These are phyloP conservation scores for Pentalonia nigronervosa DNA, from an alignment of 1,140 invertebrate species.

Conservation along the genomic window DNA sequence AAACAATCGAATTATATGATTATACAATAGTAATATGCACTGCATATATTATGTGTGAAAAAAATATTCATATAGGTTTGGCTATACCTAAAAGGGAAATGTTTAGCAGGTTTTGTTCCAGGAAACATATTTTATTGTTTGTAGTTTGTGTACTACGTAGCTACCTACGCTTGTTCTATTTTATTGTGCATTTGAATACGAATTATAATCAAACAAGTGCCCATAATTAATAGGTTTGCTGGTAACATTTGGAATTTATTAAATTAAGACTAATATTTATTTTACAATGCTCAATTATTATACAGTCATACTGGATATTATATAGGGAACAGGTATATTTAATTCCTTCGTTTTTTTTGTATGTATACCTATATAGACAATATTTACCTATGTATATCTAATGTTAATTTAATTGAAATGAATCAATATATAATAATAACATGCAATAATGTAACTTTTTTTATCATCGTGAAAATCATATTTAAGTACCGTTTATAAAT, in stretches of 20 bases:
- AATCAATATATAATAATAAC: not conserved
- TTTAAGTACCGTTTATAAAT: not conserved
- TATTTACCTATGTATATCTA: not conserved
- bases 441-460: not conserved
- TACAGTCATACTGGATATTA: not conserved
- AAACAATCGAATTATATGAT: constrained; percentile 9
- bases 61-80: not conserved
- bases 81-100: constrained; percentile 18
- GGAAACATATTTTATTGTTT: not conserved
- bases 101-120: not conserved
- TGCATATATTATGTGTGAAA: not conserved
- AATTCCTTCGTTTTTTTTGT: not conserved
- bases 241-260: not conserved
- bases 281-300: not conserved
- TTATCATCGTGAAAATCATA: not conserved
- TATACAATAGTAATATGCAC: not conserved
- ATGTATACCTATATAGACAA: no score
- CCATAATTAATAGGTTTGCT: not conserved
- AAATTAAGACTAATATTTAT: not conserved
- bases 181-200: not conserved
- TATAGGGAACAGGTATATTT: not conserved
- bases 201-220: not conserved
- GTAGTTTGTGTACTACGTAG: not conserved
- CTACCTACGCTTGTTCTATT: not conserved
- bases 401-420: not conserved